Base-by-base conservation (phyloP, 2,888 invertebrate species). In the Didymodactylos carnosus region DNA sequence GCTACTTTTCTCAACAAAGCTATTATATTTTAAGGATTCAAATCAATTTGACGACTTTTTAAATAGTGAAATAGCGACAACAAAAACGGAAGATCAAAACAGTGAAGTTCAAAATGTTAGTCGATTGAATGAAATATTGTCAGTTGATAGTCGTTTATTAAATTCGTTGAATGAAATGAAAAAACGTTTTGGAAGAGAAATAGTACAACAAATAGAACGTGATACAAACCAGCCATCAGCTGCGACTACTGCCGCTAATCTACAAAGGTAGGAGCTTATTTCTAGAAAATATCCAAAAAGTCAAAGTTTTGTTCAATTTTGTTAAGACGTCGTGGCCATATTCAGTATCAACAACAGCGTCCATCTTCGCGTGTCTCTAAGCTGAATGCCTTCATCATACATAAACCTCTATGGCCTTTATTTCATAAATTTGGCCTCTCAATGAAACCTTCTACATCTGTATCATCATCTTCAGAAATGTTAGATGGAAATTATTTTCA, bases 121-220 rank as follows among this genome's bases (percentile, higher is more conserved):
- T n/a, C n/a, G n/a, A n/a, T n/a, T n/a, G n/a, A n/a, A n/a, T n/a
- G 35, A 35, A 35, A 35, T 62, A 35, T n/a, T 62, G 0, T 35
- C 62, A 19, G 25, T 25, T 19, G 62, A 62, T 35, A 62, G 10
- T 35, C 62, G 62, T n/a, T 35, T 62, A 10, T 83, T 90, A 25
- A 90, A 90, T 84, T 87, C 89, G 14, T 88, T 88, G 77, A 89
- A 89, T 82, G 90, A 90, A 83, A 85, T 90, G 79, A 88, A 89
- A 75, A 86, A 88, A 79, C 89, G 90, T 79, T 90, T 90, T 84
- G 90, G 90, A 39, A 88, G 88, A 41, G 88, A 88, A 83, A 88
- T 89, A 73, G 86, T 90, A 43, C 88, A 88, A 82, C 84, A 77
- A 82, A 80, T 84, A 84, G 78, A 77, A 74, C 70, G 70, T 35